These are phyloP conservation scores for Mormyrops attenuatus DNA, from an alignment of 2,797 vertebrate genomes.

Conservation along the genomic window DNA sequence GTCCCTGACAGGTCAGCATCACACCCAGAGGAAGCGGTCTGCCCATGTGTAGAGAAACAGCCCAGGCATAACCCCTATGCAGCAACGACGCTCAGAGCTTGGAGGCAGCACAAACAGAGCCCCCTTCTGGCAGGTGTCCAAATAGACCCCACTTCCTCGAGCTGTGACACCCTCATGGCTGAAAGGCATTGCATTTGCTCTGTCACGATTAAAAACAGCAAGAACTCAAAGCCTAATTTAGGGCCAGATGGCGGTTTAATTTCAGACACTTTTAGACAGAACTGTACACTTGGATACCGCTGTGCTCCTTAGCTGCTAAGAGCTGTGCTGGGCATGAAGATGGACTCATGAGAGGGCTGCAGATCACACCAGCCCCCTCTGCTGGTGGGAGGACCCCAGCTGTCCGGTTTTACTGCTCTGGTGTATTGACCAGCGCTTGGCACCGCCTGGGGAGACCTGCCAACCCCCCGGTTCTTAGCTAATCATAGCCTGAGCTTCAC, in stretches of 20 bases:
- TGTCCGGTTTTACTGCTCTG: not conserved
- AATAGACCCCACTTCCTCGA: not conserved
- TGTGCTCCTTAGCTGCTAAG: not conserved
- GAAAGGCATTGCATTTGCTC: not conserved
- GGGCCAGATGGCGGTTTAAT: conserved; percentile 24
- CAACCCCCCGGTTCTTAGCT: not conserved
- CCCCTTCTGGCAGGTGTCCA: not conserved
- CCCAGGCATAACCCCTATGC: not conserved
- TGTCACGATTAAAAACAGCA: conserved; percentile 2
- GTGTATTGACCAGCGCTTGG: not conserved
- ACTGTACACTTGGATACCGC: conserved; percentile 1
- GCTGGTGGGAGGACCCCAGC: not conserved
- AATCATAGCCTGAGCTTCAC: not conserved
- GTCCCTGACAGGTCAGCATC: not conserved
- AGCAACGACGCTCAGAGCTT: not conserved
- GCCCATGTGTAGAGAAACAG: not conserved
- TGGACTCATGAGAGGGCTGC: not conserved
- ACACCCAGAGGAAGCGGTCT: not conserved
- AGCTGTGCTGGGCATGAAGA: not conserved
- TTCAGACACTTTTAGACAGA: conserved; percentile 14
- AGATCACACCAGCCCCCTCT: not conserved
- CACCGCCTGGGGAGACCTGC: not conserved
- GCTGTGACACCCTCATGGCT: not conserved
- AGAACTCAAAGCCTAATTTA: conserved; percentile 28
- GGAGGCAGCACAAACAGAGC: not conserved